Base-by-base conservation (phyloP, 1,140 invertebrate species). In the Chrysopa pallens region DNA sequence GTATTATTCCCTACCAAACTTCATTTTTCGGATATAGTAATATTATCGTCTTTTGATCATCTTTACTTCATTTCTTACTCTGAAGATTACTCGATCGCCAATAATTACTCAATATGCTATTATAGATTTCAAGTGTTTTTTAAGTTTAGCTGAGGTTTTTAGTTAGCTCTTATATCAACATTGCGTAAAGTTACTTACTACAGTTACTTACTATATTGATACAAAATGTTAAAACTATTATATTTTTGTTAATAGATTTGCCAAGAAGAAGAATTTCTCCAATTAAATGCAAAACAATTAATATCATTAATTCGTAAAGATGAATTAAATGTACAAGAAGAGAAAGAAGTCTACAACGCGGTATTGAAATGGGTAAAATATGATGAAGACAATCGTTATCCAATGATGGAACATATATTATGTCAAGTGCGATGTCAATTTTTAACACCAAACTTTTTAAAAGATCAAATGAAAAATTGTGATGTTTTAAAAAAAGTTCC, bases 391-490 rank as follows among this genome's bases (percentile, higher is more conserved):
- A 78, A 74, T 27, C 64, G 89, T 37, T 73, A 82, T 45, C 72
- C 78, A 6, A 85, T 86, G 57, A 84, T 93, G 76, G 81, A 89
- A 48, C 74, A 80, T 48, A 86, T 94, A 50, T 60, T 94, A 27
- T 77, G 78, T 52, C 84, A 82, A 1, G 88, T 92, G 2, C 72
- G 90, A 2, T 90, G 88, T 56, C 86, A 92, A 54, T 91, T 84
- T 62, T 68, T 94, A 9, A 85, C 87, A n/a, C 89, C 90, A 1
- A 80, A 74, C 49, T 94, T 93, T 60, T 63, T 77, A 7, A 80
- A 85, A 48, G 84, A 90, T 44, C 88, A 93, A 64, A 84, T 94
- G 74, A 85, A 78, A 50, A 85, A 84, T 51, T 93, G 88, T 61
- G 79, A 84, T 36, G 72, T 92, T 2, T 60, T 94, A n/a, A 80